Percentiles rank a stretch among this genome's conserved stretches.
These are phyloP conservation scores for Euplagia quadripunctaria DNA, from an alignment of 2,888 invertebrate species.

Conservation along the genomic window DNA sequence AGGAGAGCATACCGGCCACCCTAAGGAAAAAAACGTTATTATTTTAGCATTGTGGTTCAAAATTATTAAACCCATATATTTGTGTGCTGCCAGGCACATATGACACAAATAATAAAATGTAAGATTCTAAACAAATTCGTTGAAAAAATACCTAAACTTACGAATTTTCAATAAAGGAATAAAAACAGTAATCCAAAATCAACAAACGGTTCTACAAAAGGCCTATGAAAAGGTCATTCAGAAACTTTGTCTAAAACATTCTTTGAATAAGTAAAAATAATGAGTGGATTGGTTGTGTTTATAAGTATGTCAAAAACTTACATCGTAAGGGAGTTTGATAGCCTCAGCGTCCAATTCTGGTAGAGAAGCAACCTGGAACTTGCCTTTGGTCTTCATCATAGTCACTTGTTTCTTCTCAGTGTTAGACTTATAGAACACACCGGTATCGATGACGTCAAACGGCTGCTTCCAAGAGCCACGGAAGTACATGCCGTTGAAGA, in stretches of 20 bases:
- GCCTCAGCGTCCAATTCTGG: conserved; percentile 89
- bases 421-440: conserved; percentile 89
- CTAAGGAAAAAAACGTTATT: conserved; percentile 58
- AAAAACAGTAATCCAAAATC: background rate
- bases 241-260: background rate
- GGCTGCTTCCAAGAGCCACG: conserved; percentile 92
- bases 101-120: background rate
- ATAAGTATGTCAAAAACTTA: conserved; percentile 65
- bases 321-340: conserved; percentile 92
- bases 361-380: conserved; percentile 88
- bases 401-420: conserved; percentile 88
- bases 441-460: conserved; percentile 86
- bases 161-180: background rate
- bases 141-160: no score
- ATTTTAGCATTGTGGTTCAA: background rate
- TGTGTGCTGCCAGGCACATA: background rate
- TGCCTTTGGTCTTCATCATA: conserved; percentile 90
- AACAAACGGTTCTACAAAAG: background rate
- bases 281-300: background rate
- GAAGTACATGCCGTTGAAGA: conserved; percentile 93
- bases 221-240: background rate
- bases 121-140: background rate
- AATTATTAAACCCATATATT: background rate
- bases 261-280: background rate
- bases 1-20: conserved; percentile 88